Evolutionary conservation across 2,797 vertebrate genomes (phyloP), one percentile per base, ranked within the genome.

Genomic region (Peromyscus aztecus): DNA sequence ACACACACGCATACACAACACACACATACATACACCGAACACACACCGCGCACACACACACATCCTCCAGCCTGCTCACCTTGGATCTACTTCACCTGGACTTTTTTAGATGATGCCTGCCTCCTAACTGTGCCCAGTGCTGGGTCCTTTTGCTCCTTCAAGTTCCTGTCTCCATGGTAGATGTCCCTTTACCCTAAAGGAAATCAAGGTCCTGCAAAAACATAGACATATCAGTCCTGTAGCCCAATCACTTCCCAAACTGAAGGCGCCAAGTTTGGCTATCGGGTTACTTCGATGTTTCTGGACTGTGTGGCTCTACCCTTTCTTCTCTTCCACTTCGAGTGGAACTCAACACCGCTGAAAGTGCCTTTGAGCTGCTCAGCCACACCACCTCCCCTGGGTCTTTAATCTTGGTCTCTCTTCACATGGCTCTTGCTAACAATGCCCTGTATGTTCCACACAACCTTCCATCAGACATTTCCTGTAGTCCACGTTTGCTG

Each of bases 121-220:
- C 76, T 76, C 84, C 16, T 78, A 65, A 49, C 29, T 31, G 59
- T 37, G 73, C 43, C 78, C 31, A 23, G 9, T 14, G 43, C 46
- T 91, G 31, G 81, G 23, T 3, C 31, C 40, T 69, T 84, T 27
- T 31, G 13, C 9, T 43, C 55, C 86, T 86, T 3, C 17, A 83
- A 13, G 0, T 34, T 55, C 43, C 49, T 16, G 37, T 4, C 7
- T 88, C 40, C 17, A 37, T 29, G 4, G 40, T 52, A 92, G 65
- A 31, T 11, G 49, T 1, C 23, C 61, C 43, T 87, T 63, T 21
- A 19, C 4, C 12, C 29, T 80, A 37, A 9, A 91, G 69, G 73
- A 86, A 80, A 94, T 4, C 16, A 67, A 97, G 93, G 83, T 78
- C 71, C 71, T 65, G n/a, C 3, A 93, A 93, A 52, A 40, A 81